phyloP scores from a whole-genome alignment of 2,888 invertebrate genomes.

The Drosophila neutralis region DNA sequence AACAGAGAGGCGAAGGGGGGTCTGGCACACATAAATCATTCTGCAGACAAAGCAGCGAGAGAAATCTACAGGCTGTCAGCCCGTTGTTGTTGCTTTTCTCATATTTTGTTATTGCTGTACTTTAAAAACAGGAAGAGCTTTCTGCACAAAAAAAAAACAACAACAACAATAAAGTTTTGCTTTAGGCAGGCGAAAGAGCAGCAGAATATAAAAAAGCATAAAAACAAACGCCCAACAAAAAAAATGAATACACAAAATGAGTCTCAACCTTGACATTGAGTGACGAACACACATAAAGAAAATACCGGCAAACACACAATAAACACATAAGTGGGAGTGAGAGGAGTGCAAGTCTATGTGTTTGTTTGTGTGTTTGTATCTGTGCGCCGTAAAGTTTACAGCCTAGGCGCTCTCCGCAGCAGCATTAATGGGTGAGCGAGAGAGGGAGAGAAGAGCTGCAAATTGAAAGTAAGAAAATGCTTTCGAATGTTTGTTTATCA shows the following conservation, averaged over 20 bases:
- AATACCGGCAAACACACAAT: slow-evolving; percentile 60
- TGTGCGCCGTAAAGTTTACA: slow-evolving; percentile 12
- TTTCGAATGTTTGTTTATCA: slow-evolving; percentile 54
- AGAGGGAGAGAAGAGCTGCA: slow-evolving; percentile 28
- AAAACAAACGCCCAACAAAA: slow-evolving; percentile 62
- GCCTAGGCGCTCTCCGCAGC: slow-evolving; percentile 22
- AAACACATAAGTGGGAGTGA: slow-evolving; percentile 22
- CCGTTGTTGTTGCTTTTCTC: slow-evolving; percentile 6
- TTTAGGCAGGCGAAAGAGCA: slow-evolving; percentile 47
- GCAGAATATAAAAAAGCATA: slow-evolving; percentile 56
- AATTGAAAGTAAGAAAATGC: slow-evolving; percentile 31
- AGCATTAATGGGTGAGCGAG: slow-evolving; percentile 1
- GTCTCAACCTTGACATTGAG: slow-evolving; percentile 79
- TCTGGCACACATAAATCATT: slow-evolving; percentile 47
- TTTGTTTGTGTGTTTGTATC: slow-evolving; percentile 9
- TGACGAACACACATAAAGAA: slow-evolving; percentile 60
- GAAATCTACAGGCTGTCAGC: slow-evolving; percentile 33
- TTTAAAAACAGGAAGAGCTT: slow-evolving; percentile 73
- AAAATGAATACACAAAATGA: slow-evolving; percentile 62
- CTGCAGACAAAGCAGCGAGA: slow-evolving; percentile 61
- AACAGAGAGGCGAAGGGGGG: slow-evolving; percentile 8
- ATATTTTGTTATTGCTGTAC: slow-evolving; percentile 18
- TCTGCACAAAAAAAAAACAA: slow-evolving; percentile 50
- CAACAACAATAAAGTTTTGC: slow-evolving; percentile 43
- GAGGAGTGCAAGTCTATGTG: slow-evolving; percentile 7